These are phyloP conservation scores for Andrena fulva DNA, from an alignment of 2,888 invertebrate species.

Conservation along the genomic window DNA sequence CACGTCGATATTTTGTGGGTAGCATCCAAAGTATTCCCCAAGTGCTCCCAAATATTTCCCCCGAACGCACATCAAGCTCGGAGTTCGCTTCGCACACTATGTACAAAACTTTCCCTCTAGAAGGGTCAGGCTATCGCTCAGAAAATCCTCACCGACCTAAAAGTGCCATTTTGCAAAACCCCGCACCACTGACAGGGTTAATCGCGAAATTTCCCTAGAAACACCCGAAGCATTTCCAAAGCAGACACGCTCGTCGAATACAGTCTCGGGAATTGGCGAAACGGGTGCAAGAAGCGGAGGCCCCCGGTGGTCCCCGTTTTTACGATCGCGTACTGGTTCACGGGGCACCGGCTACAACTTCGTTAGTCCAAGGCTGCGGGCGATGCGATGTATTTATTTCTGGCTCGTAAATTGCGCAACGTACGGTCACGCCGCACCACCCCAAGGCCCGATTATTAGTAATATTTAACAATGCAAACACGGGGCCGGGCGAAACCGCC, in stretches of 20 bases:
- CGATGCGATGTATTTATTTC: constrained; percentile 50
- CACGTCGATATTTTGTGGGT: no score
- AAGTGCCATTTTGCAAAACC: no score
- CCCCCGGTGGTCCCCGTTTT: constrained; percentile 57
- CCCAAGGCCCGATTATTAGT: constrained; percentile 50
- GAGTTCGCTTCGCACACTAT: no score
- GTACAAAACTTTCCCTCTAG: no score
- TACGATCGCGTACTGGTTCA: constrained; percentile 42
- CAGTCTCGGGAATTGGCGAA: constrained; percentile 26
- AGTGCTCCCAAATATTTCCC: no score
- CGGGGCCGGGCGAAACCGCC: constrained; percentile 1
- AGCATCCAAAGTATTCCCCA: no score
- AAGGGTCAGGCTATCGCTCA: no score
- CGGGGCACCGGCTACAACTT: constrained; percentile 43
- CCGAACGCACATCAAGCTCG: no score
- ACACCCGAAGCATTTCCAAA: not conserved
- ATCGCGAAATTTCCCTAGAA: not conserved
- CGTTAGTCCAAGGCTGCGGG: constrained; percentile 61
- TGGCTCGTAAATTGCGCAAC: constrained; percentile 61
- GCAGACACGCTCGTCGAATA: not conserved
- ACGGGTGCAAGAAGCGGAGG: constrained; percentile 34
- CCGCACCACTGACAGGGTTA: no score
- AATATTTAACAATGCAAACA: constrained; percentile 58
- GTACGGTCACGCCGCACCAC: constrained; percentile 25
- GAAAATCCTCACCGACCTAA: no score